Evolutionary conservation across 2,113 vertebrate genomes (phyloP).

Genomic region (Clarias batrachus): DNA sequence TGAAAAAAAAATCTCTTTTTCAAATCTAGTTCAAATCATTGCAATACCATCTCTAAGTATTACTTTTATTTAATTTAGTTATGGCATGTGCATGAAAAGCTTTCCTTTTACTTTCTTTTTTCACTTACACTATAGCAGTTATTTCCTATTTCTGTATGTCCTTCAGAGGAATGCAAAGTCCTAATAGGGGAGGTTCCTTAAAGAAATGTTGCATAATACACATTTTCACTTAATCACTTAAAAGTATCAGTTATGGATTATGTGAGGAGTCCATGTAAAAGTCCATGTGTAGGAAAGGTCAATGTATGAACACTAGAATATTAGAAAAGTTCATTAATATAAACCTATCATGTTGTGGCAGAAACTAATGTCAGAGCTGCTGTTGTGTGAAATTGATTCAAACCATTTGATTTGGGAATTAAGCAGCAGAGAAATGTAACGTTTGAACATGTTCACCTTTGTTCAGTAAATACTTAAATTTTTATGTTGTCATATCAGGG

Average conservation of each 20-base stretch:
- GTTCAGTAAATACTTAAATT: background rate
- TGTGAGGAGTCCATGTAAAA: background rate
- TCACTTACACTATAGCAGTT: background rate
- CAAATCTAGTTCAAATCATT: background rate
- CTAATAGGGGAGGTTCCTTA: background rate
- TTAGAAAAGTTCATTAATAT: background rate
- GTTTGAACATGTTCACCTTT: background rate
- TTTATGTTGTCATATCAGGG: constrained; percentile 5
- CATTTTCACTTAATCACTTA: background rate
- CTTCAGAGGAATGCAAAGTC: background rate
- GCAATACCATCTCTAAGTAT: background rate
- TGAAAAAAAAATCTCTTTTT: background rate
- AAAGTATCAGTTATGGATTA: background rate
- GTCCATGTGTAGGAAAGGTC: background rate
- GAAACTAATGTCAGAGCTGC: background rate
- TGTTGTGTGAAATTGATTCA: background rate
- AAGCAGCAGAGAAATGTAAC: background rate
- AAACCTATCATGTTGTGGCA: background rate
- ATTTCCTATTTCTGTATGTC: background rate
- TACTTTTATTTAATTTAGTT: background rate
- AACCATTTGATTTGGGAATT: background rate
- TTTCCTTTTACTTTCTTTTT: background rate
- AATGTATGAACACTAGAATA: background rate
- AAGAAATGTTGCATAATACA: background rate
- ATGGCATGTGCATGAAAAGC: background rate